Percentiles rank a stretch among this genome's conserved stretches.
These are phyloP conservation scores for Nipponacmea schrenckii DNA, from an alignment of 2,888 invertebrate species.

Conservation along the genomic window DNA sequence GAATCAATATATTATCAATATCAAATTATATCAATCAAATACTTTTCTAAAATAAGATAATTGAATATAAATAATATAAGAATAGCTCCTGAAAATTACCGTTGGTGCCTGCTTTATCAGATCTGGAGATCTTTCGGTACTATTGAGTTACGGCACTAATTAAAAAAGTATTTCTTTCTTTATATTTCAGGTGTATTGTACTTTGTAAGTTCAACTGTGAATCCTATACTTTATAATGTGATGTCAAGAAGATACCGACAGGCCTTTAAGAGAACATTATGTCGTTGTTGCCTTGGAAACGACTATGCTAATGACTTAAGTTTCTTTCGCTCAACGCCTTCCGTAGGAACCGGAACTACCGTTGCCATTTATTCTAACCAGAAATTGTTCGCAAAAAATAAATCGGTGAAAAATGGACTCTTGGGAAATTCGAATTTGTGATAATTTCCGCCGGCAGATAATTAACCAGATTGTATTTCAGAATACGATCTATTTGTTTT, in stretches of 20 bases:
- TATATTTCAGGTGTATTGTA: constrained; percentile 80
- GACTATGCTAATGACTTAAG: constrained; percentile 17
- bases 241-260: constrained; percentile 94
- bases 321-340: constrained; percentile 14
- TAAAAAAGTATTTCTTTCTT: constrained; percentile 5
- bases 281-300: constrained; percentile 36
- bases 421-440: not conserved
- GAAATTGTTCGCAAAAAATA: constrained; percentile 11
- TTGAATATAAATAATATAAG: too few relatives aligned
- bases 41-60: too few relatives aligned
- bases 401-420: constrained; percentile 1
- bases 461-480: too few relatives aligned
- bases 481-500: too few relatives aligned
- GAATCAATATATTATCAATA: too few relatives aligned
- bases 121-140: too few relatives aligned
- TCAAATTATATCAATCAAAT: too few relatives aligned
- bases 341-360: constrained; percentile 19
- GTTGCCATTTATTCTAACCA: constrained; percentile 19
- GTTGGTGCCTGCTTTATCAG: too few relatives aligned
- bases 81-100: too few relatives aligned
- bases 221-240: constrained; percentile 92
- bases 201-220: constrained; percentile 92
- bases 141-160: too few relatives aligned
- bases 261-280: constrained; percentile 82
- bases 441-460: not conserved